Evolutionary conservation across 2,113 vertebrate genomes (phyloP), one percentile per base, ranked within the genome.

Genomic region (Sarotherodon lohbergeri): DNA sequence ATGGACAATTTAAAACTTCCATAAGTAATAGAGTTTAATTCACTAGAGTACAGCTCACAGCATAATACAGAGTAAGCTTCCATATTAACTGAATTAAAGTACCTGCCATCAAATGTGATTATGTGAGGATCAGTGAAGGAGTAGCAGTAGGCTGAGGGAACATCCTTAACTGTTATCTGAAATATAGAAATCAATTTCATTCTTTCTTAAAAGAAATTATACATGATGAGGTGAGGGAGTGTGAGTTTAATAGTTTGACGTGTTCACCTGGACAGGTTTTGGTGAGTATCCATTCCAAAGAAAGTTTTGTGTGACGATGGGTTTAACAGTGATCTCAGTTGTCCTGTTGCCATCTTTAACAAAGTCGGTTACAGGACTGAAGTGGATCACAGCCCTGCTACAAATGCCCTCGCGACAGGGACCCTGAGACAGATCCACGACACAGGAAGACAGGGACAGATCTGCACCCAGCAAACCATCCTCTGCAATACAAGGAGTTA

Each of bases 61-160:
- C 9, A 22, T 11, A 22, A 22, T 6, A 13, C 22, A 56, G 11
- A 56, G 0, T 50, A 78, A 32, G 6, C 1, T 6, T 29, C 8
- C 61, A 32, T 11, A 66, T 78, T n/a, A 34, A 46, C 11, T 73
- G 7, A 79, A 52, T 6, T 57, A 80, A 88, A 87, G 90, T 98
- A 99, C 98, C 98, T 98, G 95, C 97, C 98, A 94, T 99, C 98
- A 96, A 98, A 98, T 6, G 97, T 99, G 94, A 98, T 96, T 6
- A 98, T 94, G 93, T 98, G 98, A 86, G 98, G 98, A 84, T 99
- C 98, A 36, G 97, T 98, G 94, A 98, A 98, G 63, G 96, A 96
- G 91, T 98, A 99, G 93, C 97, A 98, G 88, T 97, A 97, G 3
- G 97, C 97, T 81, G 96, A 93, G 9, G 97, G 96, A 4, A 98